Conservation (phyloP, 2,797 vertebrate genomes). For the Oreortyx pictus region DNA sequence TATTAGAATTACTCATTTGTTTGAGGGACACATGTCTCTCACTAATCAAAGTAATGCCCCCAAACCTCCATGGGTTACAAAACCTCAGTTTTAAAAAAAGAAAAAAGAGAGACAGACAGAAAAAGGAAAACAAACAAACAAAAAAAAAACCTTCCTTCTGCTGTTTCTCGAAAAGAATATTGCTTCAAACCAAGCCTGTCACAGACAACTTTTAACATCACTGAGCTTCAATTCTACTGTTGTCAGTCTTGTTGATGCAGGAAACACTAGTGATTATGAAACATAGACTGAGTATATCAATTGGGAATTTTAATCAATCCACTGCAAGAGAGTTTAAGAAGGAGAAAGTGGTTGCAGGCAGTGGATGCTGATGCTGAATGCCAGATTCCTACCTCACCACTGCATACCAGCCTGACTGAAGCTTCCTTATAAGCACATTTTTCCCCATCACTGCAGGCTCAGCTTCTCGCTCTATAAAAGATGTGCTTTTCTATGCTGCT, state of each 20-base stretch:
- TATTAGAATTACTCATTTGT: neutral
- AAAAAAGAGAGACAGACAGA: accelerated
- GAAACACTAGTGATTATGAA: slow-evolving; percentile 49
- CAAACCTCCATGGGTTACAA: neutral
- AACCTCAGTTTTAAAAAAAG: neutral
- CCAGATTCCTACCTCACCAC: neutral
- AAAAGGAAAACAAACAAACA: accelerated
- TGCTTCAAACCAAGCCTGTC: neutral
- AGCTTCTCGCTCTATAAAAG: neutral
- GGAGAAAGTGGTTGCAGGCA: neutral
- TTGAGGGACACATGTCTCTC: neutral
- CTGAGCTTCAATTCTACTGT: neutral
- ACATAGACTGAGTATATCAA: neutral
- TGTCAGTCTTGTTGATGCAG: slow-evolving; percentile 20
- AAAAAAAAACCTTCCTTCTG: neutral
- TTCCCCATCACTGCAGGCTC: neutral
- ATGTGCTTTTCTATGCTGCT: neutral
- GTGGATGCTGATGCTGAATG: neutral
- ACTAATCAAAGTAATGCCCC: neutral
- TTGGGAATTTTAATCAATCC: slow-evolving; percentile 61
- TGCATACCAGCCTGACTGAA: slow-evolving; percentile 12
- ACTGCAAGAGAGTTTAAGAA: slow-evolving; percentile 30
- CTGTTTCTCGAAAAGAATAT: neutral
- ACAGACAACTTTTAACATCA: neutral
- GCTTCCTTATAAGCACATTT: neutral